Evolutionary conservation across 2,113 vertebrate genomes (phyloP).

Genomic region (Rhipidura dahli): DNA sequence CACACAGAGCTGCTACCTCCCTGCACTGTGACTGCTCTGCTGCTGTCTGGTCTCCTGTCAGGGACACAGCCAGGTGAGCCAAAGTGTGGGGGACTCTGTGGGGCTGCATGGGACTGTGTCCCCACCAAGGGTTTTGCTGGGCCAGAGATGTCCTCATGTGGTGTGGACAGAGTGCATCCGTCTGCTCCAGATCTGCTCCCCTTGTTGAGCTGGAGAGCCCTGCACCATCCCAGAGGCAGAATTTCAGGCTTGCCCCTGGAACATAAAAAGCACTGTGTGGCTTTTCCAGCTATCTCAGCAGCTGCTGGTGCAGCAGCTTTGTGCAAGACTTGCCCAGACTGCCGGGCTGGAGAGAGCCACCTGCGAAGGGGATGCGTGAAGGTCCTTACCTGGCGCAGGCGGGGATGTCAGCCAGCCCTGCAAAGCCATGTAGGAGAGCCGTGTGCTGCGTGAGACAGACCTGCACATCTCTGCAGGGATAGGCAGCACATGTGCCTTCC

Average conservation of each 20-base stretch:
- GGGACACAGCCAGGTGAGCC: rapidly evolving
- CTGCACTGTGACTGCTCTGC: rapidly evolving
- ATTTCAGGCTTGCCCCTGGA: background rate
- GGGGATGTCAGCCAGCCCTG: background rate
- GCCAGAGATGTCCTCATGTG: background rate
- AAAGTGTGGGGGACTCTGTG: rapidly evolving
- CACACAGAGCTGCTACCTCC: background rate
- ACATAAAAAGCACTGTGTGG: rapidly evolving
- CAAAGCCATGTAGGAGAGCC: rapidly evolving
- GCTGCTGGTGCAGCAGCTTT: background rate
- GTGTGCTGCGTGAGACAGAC: background rate
- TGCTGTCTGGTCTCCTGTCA: background rate
- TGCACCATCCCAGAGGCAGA: background rate
- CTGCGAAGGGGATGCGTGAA: rapidly evolving
- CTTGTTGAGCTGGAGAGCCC: rapidly evolving
- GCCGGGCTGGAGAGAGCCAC: background rate
- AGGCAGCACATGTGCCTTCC: background rate
- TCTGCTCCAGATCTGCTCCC: rapidly evolving
- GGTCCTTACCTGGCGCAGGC: rapidly evolving
- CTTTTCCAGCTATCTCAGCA: background rate
- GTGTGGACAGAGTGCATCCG: background rate
- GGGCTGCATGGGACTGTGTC: rapidly evolving
- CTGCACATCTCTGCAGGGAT: rapidly evolving
- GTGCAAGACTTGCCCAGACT: background rate
- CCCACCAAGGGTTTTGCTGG: background rate